Base-by-base conservation (phyloP, 2,797 vertebrate species). In the Rhyacichthys aspro region DNA sequence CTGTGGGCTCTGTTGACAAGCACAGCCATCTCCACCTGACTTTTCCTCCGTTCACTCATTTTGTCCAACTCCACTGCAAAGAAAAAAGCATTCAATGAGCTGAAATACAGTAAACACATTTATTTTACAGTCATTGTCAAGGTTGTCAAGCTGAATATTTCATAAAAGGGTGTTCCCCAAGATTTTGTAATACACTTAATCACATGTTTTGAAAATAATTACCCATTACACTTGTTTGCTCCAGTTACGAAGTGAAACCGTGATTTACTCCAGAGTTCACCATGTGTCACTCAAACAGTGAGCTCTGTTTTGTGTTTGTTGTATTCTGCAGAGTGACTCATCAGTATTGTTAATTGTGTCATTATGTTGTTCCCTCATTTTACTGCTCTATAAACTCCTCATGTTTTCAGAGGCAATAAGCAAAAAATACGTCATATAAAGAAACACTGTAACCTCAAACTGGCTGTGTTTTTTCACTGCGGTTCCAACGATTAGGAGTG, bases 261-360 rank as follows among this genome's bases (percentile, higher is more conserved):
- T 43, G 43, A 2, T 73, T 68, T 74, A 69, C 44, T 57, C 12
- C 62, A 65, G 43, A 63, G 55, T 73, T 78, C 66, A 43, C 43
- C 55, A 74, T 63, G 56, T 82, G 67, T 76, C 49, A 56, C 23
- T 32, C 79, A 81, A 59, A 78, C 79, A 77, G 19, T 23, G 23
- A 28, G 7, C 1, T 5, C 38, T 45, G 54, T 48, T 9, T 28
- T 54, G 10, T 1, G 34, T 32, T 2, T 42, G 58, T 37, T 41
- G 66, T 23, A 50, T 28, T 60, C 43, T 46, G 36, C 42, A 45
- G 28, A 28, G 5, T 49, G 32, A 49, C 32, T 34, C 46, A 15
- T n/a, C 32, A 49, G 19, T 16, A 49, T 34, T 34, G 47, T 49
- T 36, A 49, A 49, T 34, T 34, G 15, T 34, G 15, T 17, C 47